A percentile compares a stretch with the other conserved stretches of the same genome.
phyloP scores from a whole-genome alignment of 2,113 vertebrate species.

The Odocoileus virginianus region DNA sequence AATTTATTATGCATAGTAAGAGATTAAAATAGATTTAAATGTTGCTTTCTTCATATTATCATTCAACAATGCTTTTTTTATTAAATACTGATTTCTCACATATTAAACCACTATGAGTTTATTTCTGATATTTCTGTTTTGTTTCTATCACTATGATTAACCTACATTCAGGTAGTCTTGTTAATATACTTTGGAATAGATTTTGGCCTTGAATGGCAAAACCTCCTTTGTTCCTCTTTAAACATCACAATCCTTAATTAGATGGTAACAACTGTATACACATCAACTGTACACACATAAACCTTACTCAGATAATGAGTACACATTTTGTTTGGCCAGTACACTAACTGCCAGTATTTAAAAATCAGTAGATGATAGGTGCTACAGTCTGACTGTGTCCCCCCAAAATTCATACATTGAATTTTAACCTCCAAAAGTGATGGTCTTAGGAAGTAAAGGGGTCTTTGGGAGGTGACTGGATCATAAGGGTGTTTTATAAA shows the following conservation, averaged over 20 bases:
- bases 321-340: neutral
- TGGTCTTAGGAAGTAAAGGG: neutral
- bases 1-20: neutral
- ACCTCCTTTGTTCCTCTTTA: neutral
- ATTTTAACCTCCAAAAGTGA: neutral
- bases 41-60: neutral
- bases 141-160: neutral
- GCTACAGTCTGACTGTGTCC: neutral
- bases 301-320: neutral
- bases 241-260: neutral
- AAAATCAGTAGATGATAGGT: neutral
- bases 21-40: neutral
- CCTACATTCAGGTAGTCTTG: neutral
- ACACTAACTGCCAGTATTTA: neutral
- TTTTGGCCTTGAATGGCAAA: neutral
- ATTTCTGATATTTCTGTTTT: constrained; percentile 19
- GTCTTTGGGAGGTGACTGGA: neutral
- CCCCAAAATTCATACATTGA: neutral
- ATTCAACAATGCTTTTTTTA: neutral
- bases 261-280: neutral
- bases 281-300: neutral
- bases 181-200: neutral
- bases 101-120: neutral
- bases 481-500: neutral
- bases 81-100: neutral